These are phyloP conservation scores for Meriones unguiculatus DNA, from an alignment of 2,113 vertebrate genomes.

Conservation along the genomic window DNA sequence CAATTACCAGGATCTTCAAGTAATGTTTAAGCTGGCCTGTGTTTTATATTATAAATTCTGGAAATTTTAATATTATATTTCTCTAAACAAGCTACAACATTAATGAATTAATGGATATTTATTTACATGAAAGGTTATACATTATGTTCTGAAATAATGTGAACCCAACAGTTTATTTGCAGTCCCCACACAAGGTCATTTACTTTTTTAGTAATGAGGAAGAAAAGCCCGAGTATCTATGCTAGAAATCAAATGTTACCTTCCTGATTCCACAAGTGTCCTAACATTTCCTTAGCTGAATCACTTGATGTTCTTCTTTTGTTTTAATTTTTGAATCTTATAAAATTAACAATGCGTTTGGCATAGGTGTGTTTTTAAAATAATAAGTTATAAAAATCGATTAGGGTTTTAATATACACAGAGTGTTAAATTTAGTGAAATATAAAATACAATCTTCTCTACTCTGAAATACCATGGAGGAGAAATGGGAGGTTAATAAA, in stretches of 20 bases:
- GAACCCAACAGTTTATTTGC: neutral
- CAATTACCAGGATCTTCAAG: neutral
- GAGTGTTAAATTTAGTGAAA: neutral
- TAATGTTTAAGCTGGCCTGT: neutral
- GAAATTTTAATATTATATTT: neutral
- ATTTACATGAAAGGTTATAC: neutral
- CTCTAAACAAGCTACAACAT: neutral
- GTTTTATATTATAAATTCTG: neutral
- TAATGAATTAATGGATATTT: neutral
- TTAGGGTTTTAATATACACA: neutral
- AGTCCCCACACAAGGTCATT: neutral
- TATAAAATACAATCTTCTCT: neutral
- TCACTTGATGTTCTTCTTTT: neutral
- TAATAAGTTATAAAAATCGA: neutral
- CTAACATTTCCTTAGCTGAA: neutral
- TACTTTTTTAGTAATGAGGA: neutral
- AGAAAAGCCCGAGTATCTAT: neutral
- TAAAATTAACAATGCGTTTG: neutral
- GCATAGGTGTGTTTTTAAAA: neutral
- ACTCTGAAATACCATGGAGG: neutral
- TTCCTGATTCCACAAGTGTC: neutral
- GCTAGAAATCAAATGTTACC: accelerated
- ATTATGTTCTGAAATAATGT: neutral
- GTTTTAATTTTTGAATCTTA: neutral
- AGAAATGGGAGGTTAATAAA: neutral